Conservation (phyloP, 2,113 vertebrate genomes). For the Vireo altiloquus region DNA sequence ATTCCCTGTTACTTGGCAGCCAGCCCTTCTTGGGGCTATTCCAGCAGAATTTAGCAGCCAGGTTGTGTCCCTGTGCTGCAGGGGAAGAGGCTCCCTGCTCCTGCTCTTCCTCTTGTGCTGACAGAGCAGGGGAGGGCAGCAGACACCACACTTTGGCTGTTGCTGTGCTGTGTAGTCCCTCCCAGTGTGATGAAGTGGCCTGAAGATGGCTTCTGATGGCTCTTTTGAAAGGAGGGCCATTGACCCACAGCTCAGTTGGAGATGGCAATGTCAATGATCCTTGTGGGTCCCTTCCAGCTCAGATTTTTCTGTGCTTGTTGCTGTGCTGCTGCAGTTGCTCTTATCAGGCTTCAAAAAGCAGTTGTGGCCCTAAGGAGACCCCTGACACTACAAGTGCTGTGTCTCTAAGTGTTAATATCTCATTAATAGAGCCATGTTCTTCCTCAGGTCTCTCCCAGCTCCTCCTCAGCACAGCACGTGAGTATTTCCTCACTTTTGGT, state of each 20-base stretch:
- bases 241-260: background rate
- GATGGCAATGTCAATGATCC: background rate
- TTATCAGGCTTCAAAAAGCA: background rate
- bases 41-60: background rate
- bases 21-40: background rate
- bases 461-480: accelerated
- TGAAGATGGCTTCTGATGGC: background rate
- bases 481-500: background rate
- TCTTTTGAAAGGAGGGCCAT: background rate
- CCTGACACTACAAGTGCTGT: background rate
- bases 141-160: background rate
- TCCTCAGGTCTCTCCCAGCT: background rate
- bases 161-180: background rate
- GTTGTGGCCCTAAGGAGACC: background rate
- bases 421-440: background rate
- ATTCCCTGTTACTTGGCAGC: background rate
- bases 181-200: background rate
- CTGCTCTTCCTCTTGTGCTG: background rate
- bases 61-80: background rate
- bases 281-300: background rate
- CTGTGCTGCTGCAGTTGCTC: background rate
- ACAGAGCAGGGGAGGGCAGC: background rate
- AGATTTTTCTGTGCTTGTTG: background rate
- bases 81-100: background rate
- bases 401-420: background rate